Base-by-base conservation (phyloP, 2,113 vertebrate genomes). In the Girardinichthys multiradiatus region DNA sequence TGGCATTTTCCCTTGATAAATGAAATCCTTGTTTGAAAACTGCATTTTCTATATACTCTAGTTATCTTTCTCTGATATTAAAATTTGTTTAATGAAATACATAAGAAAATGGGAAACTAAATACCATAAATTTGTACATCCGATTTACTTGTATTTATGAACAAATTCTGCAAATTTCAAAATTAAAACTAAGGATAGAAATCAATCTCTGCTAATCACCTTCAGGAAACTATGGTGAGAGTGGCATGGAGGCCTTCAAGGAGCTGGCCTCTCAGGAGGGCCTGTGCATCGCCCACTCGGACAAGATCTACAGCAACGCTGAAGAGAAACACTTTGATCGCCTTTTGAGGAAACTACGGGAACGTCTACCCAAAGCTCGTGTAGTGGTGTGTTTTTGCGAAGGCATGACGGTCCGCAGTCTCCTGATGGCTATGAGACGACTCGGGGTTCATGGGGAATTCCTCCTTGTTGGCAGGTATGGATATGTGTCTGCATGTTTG, bases 241-340 rank as follows among this genome's bases (percentile, higher is more conserved):
- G 98, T 19, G 98, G 97, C 76, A 99, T 99, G 97, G 98, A 99
- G 74, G 97, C 97, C n/a, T 99, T 99, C 91, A 99, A 98, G 92
- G 98, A 99, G 88, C 76, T 99, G 90, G 98, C 96, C 66, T 95
- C 98, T 65, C 96, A 95, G 88, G 98, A 99, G 79, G 96, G 97
- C 30, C 93, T 99, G 42, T 99, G 98, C 87, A 99, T 99, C 58
- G 97, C 98, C 63, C 97, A 99, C 87, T 98, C 97, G 1, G 98
- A 99, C 92, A 99, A 99, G 90, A 99, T 99, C 94, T 99, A 99
- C 93, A 99, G 98, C 86, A 99, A 99, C 0, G 97, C 98, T 0
- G 98, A 96, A 0, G 98, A 99, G 84, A 98, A 97, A 90, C 96
- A 96, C 87, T 99, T 97, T 73, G 98, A 99, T 64, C 95, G 97